Evolutionary conservation across 2,113 vertebrate species (phyloP), one percentile per base, ranked within the genome.

Genomic region (Psephotus haematonotus): DNA sequence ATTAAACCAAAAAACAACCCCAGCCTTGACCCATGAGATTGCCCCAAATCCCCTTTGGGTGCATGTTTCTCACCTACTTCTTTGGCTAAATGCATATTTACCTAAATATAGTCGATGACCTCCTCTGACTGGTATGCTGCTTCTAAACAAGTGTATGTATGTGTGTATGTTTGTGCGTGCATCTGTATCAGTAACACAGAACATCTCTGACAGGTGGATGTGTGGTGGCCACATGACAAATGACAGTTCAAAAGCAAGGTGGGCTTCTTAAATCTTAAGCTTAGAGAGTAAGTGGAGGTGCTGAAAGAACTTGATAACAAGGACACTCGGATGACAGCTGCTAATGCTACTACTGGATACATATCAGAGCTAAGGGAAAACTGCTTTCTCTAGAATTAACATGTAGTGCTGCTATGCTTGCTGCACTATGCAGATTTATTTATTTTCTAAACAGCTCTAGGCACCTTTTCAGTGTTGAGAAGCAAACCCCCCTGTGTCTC

Each of bases 271-370:
- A 87, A 92, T 74, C 83, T 67, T 85, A 88, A 70, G 62, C 88
- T 89, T 76, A 53, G 46, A 69, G 67, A 92, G 70, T 62, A 72
- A 79, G 65, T 0, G 4, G 86, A 97, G 86, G 92, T 86, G 89
- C 88, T 92, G 89, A 87, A 92, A 79, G 44, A 93, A 94, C 88
- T 84, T 50, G 88, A 22, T 95, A 93, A 95, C n/a, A 94, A 91
- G 88, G 95, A 92, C 83, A 37, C 83, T 70, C 10, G n/a, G 83
- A 94, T 91, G 95, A 93, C 93, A 97, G 95, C 77, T 93, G 95
- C 77, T 94, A 82, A 86, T 84, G 90, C 88, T 88, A 75, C 25
- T 0, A 75, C 25, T 0, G 2, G 87, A 52, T 79, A 49, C 39
- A 72, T 39, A 93, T 70, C 78, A 93, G 70, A 96, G 78, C 78